Base-by-base conservation (phyloP, 2,797 vertebrate species). In the Phoeniculus purpureus region DNA sequence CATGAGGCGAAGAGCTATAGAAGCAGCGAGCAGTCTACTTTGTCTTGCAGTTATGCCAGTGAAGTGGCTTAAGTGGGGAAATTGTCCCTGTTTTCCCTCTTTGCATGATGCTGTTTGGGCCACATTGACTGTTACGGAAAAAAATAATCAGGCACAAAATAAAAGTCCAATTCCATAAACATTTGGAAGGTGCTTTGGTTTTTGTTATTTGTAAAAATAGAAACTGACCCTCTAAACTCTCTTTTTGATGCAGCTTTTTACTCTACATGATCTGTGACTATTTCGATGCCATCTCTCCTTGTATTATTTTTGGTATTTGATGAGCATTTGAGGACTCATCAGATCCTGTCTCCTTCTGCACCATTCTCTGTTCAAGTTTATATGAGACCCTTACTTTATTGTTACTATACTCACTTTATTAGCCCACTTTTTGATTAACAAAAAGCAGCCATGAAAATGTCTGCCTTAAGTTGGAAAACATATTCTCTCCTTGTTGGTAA, bases 71-170 rank as follows among this genome's bases (percentile, higher is more conserved):
- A 62, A 81, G 43, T 73, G 89, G 61, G 73, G 80, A 77, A 70
- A 76, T 91, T 75, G 84, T 86, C 84, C 79, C 61, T 80, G 67
- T 80, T 72, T 68, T 81, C 56, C 83, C 68, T 65, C 29, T 74
- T 93, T 67, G 47, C 67, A 68, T 37, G 17, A 6, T 68, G 78
- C 32, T 3, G 2, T 13, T 76, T 82, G 62, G 70, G 77, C 56
- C 11, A 12, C 27, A 6, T 9, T 86, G 80, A 75, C 62, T 93
- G 76, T 84, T 92, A 60, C 0, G 16, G 21, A 50, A 50, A 66
- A 58, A 25, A 23, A 75, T 56, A 72, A 78, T 51, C 74, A 40
- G 64, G 61, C 32, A 70, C 25, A 84, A 88, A 92, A 73, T 52
- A 25, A 26, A 56, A 93, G 15, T 4, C 3, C 25, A 60, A 22